These are phyloP conservation scores for Polyodon spathula DNA, from an alignment of 2,113 vertebrate genomes.

Conservation along the genomic window DNA sequence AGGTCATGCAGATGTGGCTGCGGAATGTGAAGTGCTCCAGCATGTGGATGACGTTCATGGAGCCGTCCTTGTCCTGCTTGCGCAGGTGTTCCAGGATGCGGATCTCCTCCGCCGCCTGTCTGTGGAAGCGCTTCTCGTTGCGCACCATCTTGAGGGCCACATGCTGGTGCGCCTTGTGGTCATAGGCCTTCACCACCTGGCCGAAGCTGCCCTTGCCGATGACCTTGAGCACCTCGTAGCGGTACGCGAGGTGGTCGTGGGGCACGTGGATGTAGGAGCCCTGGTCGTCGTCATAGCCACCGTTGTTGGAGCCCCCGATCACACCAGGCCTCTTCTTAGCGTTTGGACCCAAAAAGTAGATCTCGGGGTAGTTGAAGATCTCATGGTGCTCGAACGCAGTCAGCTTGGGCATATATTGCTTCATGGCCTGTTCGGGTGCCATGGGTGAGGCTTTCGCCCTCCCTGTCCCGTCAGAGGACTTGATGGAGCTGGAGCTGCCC, in stretches of 20 bases:
- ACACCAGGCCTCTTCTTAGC: conserved; percentile 90
- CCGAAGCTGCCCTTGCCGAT: conserved; percentile 97
- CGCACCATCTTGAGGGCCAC: conserved; percentile 97
- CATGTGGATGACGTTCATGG: conserved; percentile 99
- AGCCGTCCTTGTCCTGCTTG: conserved; percentile 92
- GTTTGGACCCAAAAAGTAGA: conserved; percentile 85
- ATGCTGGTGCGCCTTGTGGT: conserved; percentile 87
- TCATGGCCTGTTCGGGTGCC: conserved; percentile 88
- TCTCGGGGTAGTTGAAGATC: conserved; percentile 83
- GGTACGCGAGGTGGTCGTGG: conserved; percentile 89
- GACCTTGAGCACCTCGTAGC: conserved; percentile 94
- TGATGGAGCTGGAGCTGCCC: conserved; percentile 77
- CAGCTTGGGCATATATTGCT: conserved; percentile 93
- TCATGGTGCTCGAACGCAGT: conserved; percentile 90
- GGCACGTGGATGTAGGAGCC: conserved; percentile 93
- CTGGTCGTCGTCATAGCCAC: conserved; percentile 92
- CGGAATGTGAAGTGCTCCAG: conserved; percentile 97
- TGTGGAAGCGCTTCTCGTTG: conserved; percentile 96
- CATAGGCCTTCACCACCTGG: conserved; percentile 95
- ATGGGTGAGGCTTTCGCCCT: conserved; percentile 64
- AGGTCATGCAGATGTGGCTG: conserved; percentile 98
- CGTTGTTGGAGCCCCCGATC: conserved; percentile 83
- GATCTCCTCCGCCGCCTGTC: conserved; percentile 95
- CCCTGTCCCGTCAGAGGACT: conserved; percentile 64
- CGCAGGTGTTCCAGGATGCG: conserved; percentile 90